Evolutionary conservation across 2,797 vertebrate species (phyloP).

Genomic region (Notolabrus celidotus): DNA sequence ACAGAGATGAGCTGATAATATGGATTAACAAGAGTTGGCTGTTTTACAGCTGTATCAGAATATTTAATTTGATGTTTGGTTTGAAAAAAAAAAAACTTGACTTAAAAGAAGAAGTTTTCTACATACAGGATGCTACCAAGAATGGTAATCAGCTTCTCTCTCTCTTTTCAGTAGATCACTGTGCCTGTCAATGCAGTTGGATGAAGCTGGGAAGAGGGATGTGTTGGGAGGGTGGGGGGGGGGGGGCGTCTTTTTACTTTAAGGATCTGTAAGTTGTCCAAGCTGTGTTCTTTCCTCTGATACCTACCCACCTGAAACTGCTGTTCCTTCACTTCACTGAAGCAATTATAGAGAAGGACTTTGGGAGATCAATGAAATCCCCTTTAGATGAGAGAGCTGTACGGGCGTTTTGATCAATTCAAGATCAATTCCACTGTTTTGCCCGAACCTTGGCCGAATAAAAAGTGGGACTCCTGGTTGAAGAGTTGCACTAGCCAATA

Average conservation of each 20-base stretch:
- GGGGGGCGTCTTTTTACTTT: conserved; percentile 53
- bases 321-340: conserved; percentile 77
- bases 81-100: conserved; percentile 19
- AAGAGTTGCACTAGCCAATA: conserved; percentile 62
- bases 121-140: neutral
- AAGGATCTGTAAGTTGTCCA: conserved; percentile 75
- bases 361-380: conserved; percentile 81
- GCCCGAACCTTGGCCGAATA: conserved; percentile 72
- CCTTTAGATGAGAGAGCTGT: conserved; percentile 76
- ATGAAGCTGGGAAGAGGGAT: conserved; percentile 39
- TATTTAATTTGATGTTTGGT: conserved; percentile 49
- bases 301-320: conserved; percentile 76
- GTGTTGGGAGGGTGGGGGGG: neutral
- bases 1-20: conserved; percentile 68
- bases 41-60: conserved; percentile 65
- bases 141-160: conserved; percentile 20
- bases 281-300: conserved; percentile 72
- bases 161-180: conserved; percentile 28
- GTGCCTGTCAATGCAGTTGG: conserved; percentile 36
- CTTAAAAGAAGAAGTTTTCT: conserved; percentile 11
- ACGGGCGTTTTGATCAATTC: conserved; percentile 76
- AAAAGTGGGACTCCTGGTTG: conserved; percentile 66
- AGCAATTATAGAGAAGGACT: conserved; percentile 80
- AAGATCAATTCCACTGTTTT: conserved; percentile 77
- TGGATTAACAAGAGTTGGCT: conserved; percentile 66